phyloP scores from a whole-genome alignment of 30 jellyfish, hydroid and myxozoan species.

The Hydra vulgaris region DNA sequence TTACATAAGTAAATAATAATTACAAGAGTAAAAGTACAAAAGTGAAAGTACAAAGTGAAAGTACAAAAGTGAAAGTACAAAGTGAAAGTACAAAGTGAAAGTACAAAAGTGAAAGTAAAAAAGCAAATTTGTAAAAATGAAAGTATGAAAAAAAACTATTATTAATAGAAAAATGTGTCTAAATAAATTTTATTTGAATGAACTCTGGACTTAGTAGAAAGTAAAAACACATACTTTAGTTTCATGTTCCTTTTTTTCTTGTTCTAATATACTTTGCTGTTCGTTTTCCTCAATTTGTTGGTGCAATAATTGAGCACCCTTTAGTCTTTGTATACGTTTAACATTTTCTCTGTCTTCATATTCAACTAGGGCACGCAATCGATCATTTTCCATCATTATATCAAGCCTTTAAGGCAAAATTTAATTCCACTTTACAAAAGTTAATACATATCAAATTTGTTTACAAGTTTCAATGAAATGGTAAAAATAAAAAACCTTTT shows the following conservation, averaged over 20 bases:
- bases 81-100: no score
- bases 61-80: no score
- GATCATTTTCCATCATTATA: conserved; percentile 96
- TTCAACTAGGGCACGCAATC: conserved; percentile 71
- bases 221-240: conserved; percentile 50
- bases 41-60: no score
- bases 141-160: no score
- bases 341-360: conserved; percentile 67
- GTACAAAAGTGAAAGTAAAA: no score
- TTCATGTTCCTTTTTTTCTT: conserved; percentile 88
- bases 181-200: no score
- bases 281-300: conserved; percentile 75
- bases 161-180: background rate
- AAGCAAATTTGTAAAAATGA: no score
- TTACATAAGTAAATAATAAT: background rate
- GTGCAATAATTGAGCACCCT: conserved; percentile 80
- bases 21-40: background rate
- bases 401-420: conserved; percentile 30
- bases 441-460: background rate
- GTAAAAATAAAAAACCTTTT: conserved; percentile 34
- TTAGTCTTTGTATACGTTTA: conserved; percentile 64
- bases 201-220: background rate
- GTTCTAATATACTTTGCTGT: conserved; percentile 56
- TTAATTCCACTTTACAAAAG: background rate
- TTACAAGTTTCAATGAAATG: background rate